Evolutionary conservation across 2,888 invertebrate species (phyloP).

Genomic region (Quadroppia sp.): DNA sequence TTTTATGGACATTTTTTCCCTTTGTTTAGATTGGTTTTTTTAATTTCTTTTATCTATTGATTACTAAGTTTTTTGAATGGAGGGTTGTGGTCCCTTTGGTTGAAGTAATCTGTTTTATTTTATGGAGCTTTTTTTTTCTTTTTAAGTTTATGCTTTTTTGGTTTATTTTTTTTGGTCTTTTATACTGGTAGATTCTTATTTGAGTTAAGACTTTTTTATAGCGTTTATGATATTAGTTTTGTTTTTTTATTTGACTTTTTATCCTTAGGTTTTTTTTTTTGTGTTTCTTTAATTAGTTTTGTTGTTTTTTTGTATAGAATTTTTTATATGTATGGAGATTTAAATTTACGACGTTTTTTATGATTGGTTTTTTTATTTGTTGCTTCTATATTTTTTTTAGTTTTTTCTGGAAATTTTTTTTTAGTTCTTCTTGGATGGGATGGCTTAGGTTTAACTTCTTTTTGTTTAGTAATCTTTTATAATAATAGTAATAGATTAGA

Average conservation of each 20-base stretch:
- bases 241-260: slow-evolving; percentile 9
- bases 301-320: slow-evolving; percentile 32
- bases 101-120: background rate
- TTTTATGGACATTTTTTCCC: slow-evolving; percentile 26
- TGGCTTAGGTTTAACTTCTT: slow-evolving; percentile 36
- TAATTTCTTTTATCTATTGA: slow-evolving; percentile 16
- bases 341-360: background rate
- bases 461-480: slow-evolving; percentile 38
- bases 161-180: background rate
- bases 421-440: slow-evolving; percentile 25
- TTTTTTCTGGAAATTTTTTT: slow-evolving; percentile 33
- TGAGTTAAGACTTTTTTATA: background rate
- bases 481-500: background rate
- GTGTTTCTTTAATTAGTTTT: slow-evolving; percentile 25
- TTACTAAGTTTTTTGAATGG: slow-evolving; percentile 17
- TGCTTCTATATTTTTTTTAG: slow-evolving; percentile 34
- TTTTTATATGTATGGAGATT: slow-evolving; percentile 15
- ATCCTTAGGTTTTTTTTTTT: slow-evolving; percentile 11
- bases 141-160: background rate
- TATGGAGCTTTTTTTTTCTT: background rate
- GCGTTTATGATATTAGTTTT: background rate
- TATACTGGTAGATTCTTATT: background rate
- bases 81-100: slow-evolving; percentile 3
- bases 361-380: slow-evolving; percentile 54
- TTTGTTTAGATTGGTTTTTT: background rate